Base-by-base conservation (phyloP, 2,797 vertebrate species). In the Taenioides sp. region DNA sequence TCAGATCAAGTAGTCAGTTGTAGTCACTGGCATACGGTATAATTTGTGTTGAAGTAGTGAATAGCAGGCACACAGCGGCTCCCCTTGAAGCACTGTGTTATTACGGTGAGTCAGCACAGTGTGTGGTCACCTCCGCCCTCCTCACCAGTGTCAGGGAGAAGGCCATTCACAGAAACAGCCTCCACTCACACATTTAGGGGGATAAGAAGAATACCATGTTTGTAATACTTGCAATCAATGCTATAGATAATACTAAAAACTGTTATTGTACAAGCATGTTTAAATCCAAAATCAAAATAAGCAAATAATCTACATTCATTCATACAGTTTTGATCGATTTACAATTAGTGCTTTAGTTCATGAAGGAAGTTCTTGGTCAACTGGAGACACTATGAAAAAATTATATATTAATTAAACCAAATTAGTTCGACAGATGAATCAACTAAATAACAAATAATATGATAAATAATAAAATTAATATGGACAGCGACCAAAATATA, bases 81-180 rank as follows among this genome's bases (percentile, higher is more conserved):
- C 58, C 10, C 60, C 73, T 75, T 84, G 69, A 49, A 71, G 58
- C 47, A 40, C 66, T 70, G 27, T 67, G 70, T 77, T 85, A 85
- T 84, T 86, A 82, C 60, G 4, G n/a, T 76, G 77, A 83, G 74
- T 86, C 82, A 87, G 73, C 18, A 18, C 54, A n/a, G 75, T 68
- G 78, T 63, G 72, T 76, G 73, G 72, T 79, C 69, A 52, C 55
- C 69, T 68, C 40, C 60, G 22, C 77, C 80, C 31, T 77, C 80
- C 31, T 77, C 0, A 49, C 66, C 70, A 82, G 43, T 84, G 70
- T 79, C 69, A 83, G 69, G 77, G 63, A 79, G 9, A 0, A n/a
- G 78, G 64, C 67, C 67, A 72, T 69, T 63, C 20, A 66, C 11
- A 28, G 27, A 54, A 27, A 69, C 31, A 54, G 37, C 60, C 59